Evolutionary conservation across 2,888 invertebrate species (phyloP), one percentile per base, ranked within the genome.

Genomic region (Apodemia mormo): DNA sequence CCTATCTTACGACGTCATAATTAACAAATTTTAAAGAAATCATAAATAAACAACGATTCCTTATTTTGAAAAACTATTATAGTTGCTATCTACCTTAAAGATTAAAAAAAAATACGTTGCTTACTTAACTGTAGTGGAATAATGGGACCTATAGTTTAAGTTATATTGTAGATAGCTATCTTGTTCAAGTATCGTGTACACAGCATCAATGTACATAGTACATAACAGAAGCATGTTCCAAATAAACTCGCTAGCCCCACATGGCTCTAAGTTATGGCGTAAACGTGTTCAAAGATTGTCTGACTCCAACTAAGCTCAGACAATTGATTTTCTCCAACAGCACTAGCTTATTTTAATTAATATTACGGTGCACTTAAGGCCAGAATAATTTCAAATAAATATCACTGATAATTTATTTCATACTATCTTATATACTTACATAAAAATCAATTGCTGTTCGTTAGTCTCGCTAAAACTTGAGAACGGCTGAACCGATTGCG

Each of bases 231-330:
- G 69, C 61, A 73, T 68, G 70, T 71, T 74, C 65, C 69, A 67
- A 74, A 72, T 70, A 72, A 33, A 52, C n/a, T 52, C 52, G 52
- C 52, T 14, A 61, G 30, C 30, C 30, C 69, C 67, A 68, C 68
- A 40, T 70, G 71, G 69, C 71, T 70, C 68, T 70, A 69, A 73
- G 72, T 75, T 75, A 75, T 74, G 66, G 66, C 68, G 33, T 71
- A 68, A 66, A 74, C 73, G 75, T 75, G 75, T 70, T 72, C 69
- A 61, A 70, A 70, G 70, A 72, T 66, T 66, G 56, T 61, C 61
- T 10, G 66, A 70, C 71, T 73, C 64, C 69, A 14, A 67, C 64
- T 65, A 69, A 64, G 67, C 71, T 66, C 70, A 58, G 54, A 65
- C 68, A 71, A 75, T 72, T 74, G 67, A 71, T 69, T 72, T 73